phyloP scores from a whole-genome alignment of 2,113 vertebrate genomes.

The Phyllostomus hastatus region DNA sequence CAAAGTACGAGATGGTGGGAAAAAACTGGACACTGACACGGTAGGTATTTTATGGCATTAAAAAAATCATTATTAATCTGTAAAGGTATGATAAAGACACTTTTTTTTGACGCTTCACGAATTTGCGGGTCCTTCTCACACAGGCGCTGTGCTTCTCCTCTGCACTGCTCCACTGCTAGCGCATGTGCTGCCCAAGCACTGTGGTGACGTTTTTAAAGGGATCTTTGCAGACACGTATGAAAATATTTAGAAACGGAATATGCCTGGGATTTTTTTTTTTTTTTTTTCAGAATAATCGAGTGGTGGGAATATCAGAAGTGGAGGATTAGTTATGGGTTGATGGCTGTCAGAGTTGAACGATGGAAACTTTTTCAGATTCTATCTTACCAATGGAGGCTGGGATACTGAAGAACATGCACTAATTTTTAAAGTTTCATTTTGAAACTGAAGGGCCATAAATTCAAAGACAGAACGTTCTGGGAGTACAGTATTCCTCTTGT shows the following conservation, averaged over 20 bases:
- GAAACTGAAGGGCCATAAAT: slow-evolving; percentile 6
- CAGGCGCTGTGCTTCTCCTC: no score
- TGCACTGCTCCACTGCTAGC: no score
- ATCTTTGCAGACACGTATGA: background rate
- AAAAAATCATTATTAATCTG: slow-evolving; percentile 16
- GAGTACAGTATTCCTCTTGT: background rate
- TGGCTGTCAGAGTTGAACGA: background rate
- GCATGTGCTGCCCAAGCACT: no score
- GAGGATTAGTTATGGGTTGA: background rate
- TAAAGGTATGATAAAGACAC: background rate
- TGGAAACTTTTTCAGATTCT: background rate
- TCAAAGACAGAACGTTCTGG: background rate
- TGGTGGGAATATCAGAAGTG: background rate
- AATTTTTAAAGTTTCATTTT: background rate
- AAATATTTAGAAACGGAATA: background rate
- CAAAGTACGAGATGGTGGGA: background rate
- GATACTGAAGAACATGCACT: background rate
- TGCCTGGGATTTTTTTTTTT: background rate
- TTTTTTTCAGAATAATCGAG: background rate
- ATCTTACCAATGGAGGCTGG: background rate
- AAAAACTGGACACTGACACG: background rate
- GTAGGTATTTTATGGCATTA: background rate
- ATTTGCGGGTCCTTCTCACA: no score
- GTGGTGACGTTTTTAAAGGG: background rate
- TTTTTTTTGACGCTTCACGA: no score